Conservation (phyloP, 2,888 invertebrate species). For the Nysson spinosus region DNA sequence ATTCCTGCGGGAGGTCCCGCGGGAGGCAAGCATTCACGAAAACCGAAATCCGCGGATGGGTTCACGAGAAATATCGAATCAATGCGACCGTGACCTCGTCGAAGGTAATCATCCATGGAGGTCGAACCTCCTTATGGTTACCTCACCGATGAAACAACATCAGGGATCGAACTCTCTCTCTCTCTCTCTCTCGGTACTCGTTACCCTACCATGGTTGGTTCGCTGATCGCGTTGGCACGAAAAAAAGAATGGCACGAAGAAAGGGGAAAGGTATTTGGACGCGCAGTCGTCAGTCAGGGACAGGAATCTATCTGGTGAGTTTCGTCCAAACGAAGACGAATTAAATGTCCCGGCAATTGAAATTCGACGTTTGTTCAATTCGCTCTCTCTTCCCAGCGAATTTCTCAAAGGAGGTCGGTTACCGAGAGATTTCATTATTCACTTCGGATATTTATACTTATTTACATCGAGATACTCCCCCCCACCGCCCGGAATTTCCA, state of each 20-base stretch:
- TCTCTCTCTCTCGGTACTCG: too few relatives aligned
- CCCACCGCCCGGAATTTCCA: neutral
- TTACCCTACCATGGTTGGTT: slow-evolving; percentile 5
- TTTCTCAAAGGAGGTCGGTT: neutral
- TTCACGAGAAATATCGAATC: slow-evolving; percentile 31
- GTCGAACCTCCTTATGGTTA: neutral
- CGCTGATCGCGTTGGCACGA: slow-evolving; percentile 3
- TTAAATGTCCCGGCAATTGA: slow-evolving; percentile 1
- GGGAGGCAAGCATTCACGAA: too few relatives aligned
- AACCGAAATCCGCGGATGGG: slow-evolving; percentile 1
- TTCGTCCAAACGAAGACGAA: slow-evolving; percentile 2
- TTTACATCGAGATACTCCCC: too few relatives aligned
- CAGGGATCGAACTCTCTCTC: too few relatives aligned
- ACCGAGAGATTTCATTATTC: too few relatives aligned
- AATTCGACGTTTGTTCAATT: neutral
- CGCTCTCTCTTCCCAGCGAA: neutral
- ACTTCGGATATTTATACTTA: too few relatives aligned
- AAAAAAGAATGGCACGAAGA: slow-evolving; percentile 4
- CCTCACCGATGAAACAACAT: too few relatives aligned
- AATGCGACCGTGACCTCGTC: slow-evolving; percentile 49
- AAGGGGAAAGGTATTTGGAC: slow-evolving; percentile 12
- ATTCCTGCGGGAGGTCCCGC: too few relatives aligned
- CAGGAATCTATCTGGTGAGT: slow-evolving; percentile 12
- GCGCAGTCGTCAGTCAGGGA: slow-evolving; percentile 13
- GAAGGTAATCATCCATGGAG: slow-evolving; percentile 46